Percentiles rank a stretch among this genome's conserved stretches.
phyloP scores from a whole-genome alignment of 2,888 invertebrate genomes.

The Cybosia mesomella region DNA sequence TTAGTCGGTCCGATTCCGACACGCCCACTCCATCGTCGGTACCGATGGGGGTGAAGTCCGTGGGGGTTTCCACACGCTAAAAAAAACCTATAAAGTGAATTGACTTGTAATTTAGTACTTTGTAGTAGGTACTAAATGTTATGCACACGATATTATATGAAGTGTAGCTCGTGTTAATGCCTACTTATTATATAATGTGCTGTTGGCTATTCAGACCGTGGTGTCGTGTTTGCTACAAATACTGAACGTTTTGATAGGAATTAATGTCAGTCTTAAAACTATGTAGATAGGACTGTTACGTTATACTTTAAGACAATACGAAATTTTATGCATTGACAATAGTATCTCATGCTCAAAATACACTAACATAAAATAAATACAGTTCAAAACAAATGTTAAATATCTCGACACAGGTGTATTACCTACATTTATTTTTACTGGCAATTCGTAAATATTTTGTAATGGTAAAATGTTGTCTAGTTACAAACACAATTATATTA shows the following conservation, averaged over 20 bases:
- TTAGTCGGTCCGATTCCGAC: too few species aligned
- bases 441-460: neutral
- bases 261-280: slow-evolving; percentile 1
- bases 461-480: neutral
- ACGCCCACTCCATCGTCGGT: too few species aligned
- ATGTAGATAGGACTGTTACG: neutral
- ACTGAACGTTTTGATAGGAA: neutral
- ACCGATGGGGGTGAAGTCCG: too few species aligned
- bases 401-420: neutral
- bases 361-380: neutral
- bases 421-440: neutral
- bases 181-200: neutral
- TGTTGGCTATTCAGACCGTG: neutral
- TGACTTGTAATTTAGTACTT: neutral
- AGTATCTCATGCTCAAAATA: too few species aligned
- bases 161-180: neutral
- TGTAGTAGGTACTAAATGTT: neutral
- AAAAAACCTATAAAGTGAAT: neutral
- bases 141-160: too few species aligned
- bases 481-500: neutral
- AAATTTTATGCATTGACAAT: neutral
- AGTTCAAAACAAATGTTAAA: neutral
- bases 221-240: slow-evolving; percentile 1
- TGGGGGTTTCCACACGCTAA: too few species aligned
- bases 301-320: slow-evolving; percentile 1